Percentiles rank a stretch among this genome's conserved stretches.
These are phyloP conservation scores for Drosophila saltans DNA, from an alignment of 1,140 invertebrate species.

Conservation along the genomic window DNA sequence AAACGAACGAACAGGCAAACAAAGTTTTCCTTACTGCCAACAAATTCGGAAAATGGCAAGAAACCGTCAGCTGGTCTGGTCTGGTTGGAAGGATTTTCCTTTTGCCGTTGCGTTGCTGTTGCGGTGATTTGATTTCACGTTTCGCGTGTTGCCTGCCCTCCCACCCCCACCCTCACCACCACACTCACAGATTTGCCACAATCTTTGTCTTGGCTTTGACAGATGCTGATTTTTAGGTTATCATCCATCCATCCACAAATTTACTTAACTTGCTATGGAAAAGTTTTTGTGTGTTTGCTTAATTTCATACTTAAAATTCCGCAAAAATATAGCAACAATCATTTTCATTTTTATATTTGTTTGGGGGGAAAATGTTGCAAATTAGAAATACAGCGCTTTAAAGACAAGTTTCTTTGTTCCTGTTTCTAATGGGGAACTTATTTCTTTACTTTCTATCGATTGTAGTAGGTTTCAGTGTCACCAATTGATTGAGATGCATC, in stretches of 20 bases:
- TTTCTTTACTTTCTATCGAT: too few relatives aligned
- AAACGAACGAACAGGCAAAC: slow-evolving; percentile 25
- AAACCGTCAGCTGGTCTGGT: slow-evolving; percentile 55
- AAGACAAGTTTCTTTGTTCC: too few relatives aligned
- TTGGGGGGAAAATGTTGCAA: too few relatives aligned
- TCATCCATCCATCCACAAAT: slow-evolving; percentile 24
- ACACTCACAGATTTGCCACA: background rate
- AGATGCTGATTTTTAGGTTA: slow-evolving; percentile 62
- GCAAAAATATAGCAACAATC: background rate
- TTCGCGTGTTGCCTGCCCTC: slow-evolving; percentile 14
- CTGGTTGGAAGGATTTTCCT: slow-evolving; percentile 19
- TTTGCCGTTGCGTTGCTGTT: slow-evolving; percentile 6
- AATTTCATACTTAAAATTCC: background rate
- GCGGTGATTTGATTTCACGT: slow-evolving; percentile 20
- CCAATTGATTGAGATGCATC: too few relatives aligned
- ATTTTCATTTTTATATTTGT: background rate
- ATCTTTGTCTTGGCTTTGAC: slow-evolving; percentile 43
- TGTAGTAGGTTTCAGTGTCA: too few relatives aligned
- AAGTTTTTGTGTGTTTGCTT: slow-evolving; percentile 4
- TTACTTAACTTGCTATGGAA: background rate
- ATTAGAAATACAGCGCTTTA: too few relatives aligned
- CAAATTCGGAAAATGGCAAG: slow-evolving; percentile 66
- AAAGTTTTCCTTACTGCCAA: slow-evolving; percentile 45
- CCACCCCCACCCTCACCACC: background rate
- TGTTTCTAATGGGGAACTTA: too few relatives aligned